A percentile compares a stretch with the other conserved stretches of the same genome.
phyloP scores from a whole-genome alignment of 2,113 vertebrate genomes.

The Nyctereutes procyonoides region DNA sequence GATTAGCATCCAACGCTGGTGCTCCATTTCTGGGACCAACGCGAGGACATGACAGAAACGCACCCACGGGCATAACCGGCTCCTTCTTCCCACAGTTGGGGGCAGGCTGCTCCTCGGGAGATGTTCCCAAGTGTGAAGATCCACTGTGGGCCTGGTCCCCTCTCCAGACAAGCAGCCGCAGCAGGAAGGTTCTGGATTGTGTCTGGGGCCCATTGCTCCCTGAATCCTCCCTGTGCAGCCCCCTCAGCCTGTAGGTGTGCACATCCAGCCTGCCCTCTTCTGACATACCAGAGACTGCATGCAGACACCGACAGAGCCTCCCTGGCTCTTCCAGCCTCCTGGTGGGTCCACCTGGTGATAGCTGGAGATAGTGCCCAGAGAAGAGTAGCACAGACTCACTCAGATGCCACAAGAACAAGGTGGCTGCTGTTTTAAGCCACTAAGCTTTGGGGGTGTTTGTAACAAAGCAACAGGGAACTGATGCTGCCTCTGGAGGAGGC shows the following conservation, averaged over 20 bases:
- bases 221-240: accelerated
- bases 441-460: neutral
- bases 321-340: too few species aligned
- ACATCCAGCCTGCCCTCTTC: accelerated
- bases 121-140: neutral
- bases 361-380: neutral
- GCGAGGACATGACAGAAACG: neutral
- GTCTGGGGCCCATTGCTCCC: too few species aligned
- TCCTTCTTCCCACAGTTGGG: too few species aligned
- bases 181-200: too few species aligned
- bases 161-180: accelerated
- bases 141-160: neutral
- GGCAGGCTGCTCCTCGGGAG: neutral
- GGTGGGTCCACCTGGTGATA: neutral
- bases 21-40: neutral
- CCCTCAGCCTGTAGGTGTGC: neutral
- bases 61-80: accelerated
- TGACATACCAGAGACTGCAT: neutral
- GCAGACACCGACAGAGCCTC: accelerated
- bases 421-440: accelerated
- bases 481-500: accelerated
- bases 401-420: too few species aligned
- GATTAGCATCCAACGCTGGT: accelerated
- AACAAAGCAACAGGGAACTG: neutral
- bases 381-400: neutral